Evolutionary conservation across 1,140 invertebrate genomes (phyloP).

Genomic region (Drosophila equinoxialis): DNA sequence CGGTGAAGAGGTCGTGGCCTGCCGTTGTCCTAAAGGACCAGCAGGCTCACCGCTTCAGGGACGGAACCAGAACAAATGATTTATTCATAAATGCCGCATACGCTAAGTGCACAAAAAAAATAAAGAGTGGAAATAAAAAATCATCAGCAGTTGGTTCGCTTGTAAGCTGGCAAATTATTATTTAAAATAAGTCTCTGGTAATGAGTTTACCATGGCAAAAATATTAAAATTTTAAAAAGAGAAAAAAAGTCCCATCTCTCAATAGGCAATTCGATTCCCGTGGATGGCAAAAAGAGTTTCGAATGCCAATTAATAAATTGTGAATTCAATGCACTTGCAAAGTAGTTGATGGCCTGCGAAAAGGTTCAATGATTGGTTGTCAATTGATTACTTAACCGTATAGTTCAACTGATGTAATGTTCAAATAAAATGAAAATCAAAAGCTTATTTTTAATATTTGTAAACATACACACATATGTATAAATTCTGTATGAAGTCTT

Average conservation of each 20-base stretch:
- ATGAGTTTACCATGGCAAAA: constrained; percentile 27
- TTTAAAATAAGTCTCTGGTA: constrained; percentile 11
- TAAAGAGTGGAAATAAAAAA: constrained; percentile 18
- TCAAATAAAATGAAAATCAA: not conserved
- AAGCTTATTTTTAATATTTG: not conserved
- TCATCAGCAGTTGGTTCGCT: not conserved
- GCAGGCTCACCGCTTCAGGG: not conserved
- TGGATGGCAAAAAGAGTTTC: constrained; percentile 14
- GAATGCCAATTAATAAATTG: constrained; percentile 34
- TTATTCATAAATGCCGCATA: constrained; percentile 44
- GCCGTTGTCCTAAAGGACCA: not conserved
- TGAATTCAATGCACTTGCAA: constrained; percentile 26
- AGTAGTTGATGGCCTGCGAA: constrained; percentile 15
- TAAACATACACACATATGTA: not conserved
- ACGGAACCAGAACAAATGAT: constrained; percentile 26
- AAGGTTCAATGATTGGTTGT: constrained; percentile 19
- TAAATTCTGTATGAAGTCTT: not conserved
- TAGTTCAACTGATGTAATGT: not conserved
- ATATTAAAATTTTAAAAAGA: not conserved
- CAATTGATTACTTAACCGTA: constrained; percentile 16
- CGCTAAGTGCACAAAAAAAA: constrained; percentile 35
- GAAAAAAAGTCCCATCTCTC: not conserved
- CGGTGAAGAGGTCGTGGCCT: constrained; percentile 15
- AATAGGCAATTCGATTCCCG: constrained; percentile 12
- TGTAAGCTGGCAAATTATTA: constrained; percentile 22